Conservation (phyloP, 1,140 invertebrate genomes). For the Polypedilum pembai region DNA sequence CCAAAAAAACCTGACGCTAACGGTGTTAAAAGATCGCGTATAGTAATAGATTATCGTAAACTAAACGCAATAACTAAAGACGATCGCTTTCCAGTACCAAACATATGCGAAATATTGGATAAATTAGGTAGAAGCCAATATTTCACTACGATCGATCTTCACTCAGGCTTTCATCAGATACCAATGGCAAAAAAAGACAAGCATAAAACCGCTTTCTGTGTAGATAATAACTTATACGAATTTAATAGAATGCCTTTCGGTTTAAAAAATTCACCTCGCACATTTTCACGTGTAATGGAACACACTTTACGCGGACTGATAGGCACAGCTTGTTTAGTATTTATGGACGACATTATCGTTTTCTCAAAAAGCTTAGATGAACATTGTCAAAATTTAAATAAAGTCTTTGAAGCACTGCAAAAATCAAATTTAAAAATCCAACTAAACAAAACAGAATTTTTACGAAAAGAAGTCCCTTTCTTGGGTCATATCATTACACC, state of each 20-base stretch:
- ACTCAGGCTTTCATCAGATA: constrained; percentile 31
- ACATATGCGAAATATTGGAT: constrained; percentile 31
- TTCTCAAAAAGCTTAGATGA: background rate
- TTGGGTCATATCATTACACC: constrained; percentile 44
- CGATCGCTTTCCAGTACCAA: constrained; percentile 33
- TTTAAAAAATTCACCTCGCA: constrained; percentile 31
- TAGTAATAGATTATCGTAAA: constrained; percentile 33
- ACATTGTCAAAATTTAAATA: constrained; percentile 27
- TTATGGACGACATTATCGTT: background rate
- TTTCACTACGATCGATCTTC: constrained; percentile 31
- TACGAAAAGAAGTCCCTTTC: constrained; percentile 42
- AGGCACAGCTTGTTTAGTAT: background rate
- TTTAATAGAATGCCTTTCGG: constrained; percentile 31
- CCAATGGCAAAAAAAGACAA: constrained; percentile 31
- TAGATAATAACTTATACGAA: constrained; percentile 29
- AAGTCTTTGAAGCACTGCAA: constrained; percentile 33
- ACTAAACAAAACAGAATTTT: constrained; percentile 46
- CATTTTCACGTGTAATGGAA: constrained; percentile 31
- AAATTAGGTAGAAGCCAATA: background rate
- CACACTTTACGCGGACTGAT: background rate
- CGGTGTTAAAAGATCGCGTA: constrained; percentile 30
- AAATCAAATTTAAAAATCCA: constrained; percentile 43
- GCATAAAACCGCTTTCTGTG: constrained; percentile 30
- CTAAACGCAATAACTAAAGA: constrained; percentile 33
- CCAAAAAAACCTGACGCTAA: no score